Conservation (phyloP, 2,888 invertebrate genomes). For the Parochlus steinenii region DNA sequence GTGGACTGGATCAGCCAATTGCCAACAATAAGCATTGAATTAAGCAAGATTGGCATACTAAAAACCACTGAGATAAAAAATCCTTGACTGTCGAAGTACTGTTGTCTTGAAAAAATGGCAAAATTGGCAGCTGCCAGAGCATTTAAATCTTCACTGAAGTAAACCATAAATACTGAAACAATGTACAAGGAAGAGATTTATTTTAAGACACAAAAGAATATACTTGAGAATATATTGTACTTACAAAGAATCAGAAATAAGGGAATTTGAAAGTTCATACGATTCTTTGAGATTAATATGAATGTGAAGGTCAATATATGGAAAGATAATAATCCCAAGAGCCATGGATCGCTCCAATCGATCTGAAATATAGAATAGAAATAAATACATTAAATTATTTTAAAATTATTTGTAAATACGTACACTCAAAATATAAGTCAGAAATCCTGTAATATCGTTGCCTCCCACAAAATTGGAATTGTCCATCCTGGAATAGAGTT, state of each 20-base stretch:
- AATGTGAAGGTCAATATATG: too few species aligned
- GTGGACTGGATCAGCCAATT: constrained; percentile 83
- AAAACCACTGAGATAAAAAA: constrained; percentile 86
- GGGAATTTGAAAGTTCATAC: constrained; percentile 73
- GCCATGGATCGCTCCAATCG: too few species aligned
- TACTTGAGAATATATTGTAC: constrained; percentile 25
- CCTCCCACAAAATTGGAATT: too few species aligned
- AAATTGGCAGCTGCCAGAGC: constrained; percentile 77
- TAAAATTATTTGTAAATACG: too few species aligned
- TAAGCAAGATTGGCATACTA: constrained; percentile 80
- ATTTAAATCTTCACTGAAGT: constrained; percentile 81
- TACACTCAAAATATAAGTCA: too few species aligned
- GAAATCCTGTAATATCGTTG: too few species aligned
- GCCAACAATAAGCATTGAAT: constrained; percentile 76
- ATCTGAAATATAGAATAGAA: too few species aligned
- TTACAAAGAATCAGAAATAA: constrained; percentile 65
- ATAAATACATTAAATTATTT: too few species aligned
- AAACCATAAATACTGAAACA: constrained; percentile 68
- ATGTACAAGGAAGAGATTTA: background rate
- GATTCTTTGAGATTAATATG: too few species aligned
- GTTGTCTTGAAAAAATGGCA: constrained; percentile 75
- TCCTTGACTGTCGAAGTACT: constrained; percentile 88
- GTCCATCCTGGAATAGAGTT: too few species aligned
- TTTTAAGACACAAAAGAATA: background rate
- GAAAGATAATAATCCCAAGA: too few species aligned